Evolutionary conservation across 1,140 invertebrate genomes (phyloP).

Genomic region (Ladona fulva): DNA sequence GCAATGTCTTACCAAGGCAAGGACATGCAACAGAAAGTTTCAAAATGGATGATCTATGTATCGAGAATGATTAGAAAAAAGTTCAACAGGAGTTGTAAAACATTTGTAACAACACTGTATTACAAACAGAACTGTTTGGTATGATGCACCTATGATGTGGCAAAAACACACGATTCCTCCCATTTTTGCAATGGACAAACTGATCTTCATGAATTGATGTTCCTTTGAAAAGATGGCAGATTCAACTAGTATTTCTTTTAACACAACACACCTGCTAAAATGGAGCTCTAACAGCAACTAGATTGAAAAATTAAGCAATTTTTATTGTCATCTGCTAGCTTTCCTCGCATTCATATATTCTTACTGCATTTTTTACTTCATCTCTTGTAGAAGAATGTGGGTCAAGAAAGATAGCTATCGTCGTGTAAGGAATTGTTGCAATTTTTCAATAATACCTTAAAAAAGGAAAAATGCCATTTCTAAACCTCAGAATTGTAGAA

Average conservation of each 20-base stretch:
- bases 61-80: slow-evolving; percentile 23
- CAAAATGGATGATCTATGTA: slow-evolving; percentile 12
- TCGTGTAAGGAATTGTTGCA: slow-evolving; percentile 11
- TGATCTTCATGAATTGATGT: background rate
- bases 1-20: slow-evolving; percentile 14
- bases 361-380: background rate
- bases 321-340: slow-evolving; percentile 17
- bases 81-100: slow-evolving; percentile 18
- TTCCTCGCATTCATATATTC: slow-evolving; percentile 9
- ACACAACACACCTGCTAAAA: slow-evolving; percentile 8
- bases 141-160: slow-evolving; percentile 3
- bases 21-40: slow-evolving; percentile 13
- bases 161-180: background rate
- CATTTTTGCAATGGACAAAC: background rate
- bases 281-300: slow-evolving; percentile 14
- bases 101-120: slow-evolving; percentile 3
- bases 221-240: background rate
- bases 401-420: background rate
- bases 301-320: slow-evolving; percentile 13
- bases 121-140: slow-evolving; percentile 10
- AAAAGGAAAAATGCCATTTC: slow-evolving; percentile 3
- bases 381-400: slow-evolving; percentile 13
- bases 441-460: background rate
- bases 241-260: slow-evolving; percentile 9
- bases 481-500: slow-evolving; percentile 6